A percentile compares a stretch with the other conserved stretches of the same genome.
phyloP scores from a whole-genome alignment of 2,888 invertebrate genomes.

The Tetrapedia diversipes region DNA sequence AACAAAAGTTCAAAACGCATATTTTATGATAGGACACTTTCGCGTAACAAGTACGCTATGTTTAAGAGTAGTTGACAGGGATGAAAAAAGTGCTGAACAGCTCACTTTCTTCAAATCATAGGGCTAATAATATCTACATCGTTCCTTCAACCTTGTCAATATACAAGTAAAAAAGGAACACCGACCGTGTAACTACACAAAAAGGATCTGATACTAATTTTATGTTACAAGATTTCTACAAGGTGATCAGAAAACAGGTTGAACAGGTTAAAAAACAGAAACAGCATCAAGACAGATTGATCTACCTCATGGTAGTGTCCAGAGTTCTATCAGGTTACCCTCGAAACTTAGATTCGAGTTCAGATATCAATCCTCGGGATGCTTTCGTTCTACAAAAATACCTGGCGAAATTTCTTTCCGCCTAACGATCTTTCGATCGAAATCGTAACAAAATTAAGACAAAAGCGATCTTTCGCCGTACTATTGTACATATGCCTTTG shows the following conservation, averaged over 20 bases:
- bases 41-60: background rate
- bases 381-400: no score
- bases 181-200: background rate
- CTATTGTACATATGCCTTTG: no score
- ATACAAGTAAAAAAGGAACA: background rate
- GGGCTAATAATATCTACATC: background rate
- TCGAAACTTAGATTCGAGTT: background rate
- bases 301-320: background rate
- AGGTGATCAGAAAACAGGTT: background rate
- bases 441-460: no score
- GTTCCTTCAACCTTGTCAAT: background rate
- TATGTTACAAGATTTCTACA: background rate
- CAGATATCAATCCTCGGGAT: background rate
- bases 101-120: background rate
- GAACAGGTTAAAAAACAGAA: constrained; percentile 7
- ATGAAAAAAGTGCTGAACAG: background rate
- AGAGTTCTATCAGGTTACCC: background rate
- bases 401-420: no score
- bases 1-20: background rate
- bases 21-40: background rate
- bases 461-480: no score
- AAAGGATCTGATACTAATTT: constrained; percentile 1
- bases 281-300: background rate
- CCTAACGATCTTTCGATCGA: no score
- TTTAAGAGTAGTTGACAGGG: background rate